Conservation (phyloP, 2,888 invertebrate genomes). For the Caenorhabditis wallacei region DNA sequence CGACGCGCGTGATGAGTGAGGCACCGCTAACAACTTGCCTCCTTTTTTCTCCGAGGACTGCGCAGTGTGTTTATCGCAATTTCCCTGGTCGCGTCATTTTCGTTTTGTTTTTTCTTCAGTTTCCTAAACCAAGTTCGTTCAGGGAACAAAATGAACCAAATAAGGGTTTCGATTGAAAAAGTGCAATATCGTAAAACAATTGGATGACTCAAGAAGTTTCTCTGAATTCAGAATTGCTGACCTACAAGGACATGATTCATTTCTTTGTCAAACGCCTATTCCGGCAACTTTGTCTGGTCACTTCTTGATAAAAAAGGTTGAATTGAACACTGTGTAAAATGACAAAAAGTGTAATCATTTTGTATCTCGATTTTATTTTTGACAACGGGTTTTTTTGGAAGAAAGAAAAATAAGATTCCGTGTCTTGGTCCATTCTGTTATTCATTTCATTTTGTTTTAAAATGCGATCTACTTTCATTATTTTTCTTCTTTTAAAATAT, state of each 20-base stretch:
- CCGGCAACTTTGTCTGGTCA: constrained; percentile 24
- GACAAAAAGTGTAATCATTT: constrained; percentile 41
- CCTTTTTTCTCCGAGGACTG: background rate
- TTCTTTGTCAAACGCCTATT: constrained; percentile 41
- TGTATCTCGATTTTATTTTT: constrained; percentile 15
- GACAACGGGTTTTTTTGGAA: constrained; percentile 43
- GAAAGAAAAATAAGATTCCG: constrained; percentile 8
- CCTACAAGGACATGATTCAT: constrained; percentile 44
- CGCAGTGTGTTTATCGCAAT: background rate
- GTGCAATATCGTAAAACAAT: background rate
- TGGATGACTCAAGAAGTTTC: constrained; percentile 32
- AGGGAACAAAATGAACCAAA: background rate
- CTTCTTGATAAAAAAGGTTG: constrained; percentile 1
- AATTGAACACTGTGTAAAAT: constrained; percentile 26
- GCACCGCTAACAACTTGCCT: background rate
- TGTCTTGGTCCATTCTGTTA: constrained; percentile 3
- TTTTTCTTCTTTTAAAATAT: constrained; percentile 8
- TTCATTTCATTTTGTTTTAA: background rate
- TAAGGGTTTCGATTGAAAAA: background rate
- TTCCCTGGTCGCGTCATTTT: background rate
- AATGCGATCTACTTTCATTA: constrained; percentile 9
- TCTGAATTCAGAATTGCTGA: constrained; percentile 17
- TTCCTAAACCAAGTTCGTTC: background rate
- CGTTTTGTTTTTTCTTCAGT: background rate
- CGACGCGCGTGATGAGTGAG: background rate